Percentiles rank a stretch among this genome's conserved stretches.
Conservation (phyloP, 2,797 vertebrate genomes). For the Xerus rutilus region DNA sequence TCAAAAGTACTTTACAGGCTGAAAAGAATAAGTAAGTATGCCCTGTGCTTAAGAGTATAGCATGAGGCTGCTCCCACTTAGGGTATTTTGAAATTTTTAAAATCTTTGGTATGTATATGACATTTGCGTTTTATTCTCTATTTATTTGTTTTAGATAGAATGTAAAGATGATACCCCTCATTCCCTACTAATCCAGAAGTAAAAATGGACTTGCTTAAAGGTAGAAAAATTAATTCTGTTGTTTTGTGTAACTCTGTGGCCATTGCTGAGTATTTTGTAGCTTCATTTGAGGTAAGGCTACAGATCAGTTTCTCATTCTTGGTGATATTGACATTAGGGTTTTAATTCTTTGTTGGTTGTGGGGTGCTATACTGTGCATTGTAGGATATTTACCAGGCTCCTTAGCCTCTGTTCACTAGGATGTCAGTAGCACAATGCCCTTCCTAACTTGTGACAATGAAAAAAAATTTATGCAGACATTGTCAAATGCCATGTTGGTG, state of each 20-base stretch:
- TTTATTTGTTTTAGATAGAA: constrained; percentile 51
- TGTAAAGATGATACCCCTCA: not conserved
- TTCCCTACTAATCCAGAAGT: constrained; percentile 6
- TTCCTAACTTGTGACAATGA: not conserved
- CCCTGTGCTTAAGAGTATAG: not conserved
- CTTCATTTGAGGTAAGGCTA: not conserved
- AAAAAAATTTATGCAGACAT: not conserved
- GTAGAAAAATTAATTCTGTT: not conserved
- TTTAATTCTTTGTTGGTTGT: constrained; percentile 17
- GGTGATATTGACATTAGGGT: not conserved
- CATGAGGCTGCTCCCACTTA: not conserved
- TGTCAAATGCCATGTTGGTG: not conserved
- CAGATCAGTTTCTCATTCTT: constrained; percentile 27
- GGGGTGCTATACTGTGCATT: not conserved
- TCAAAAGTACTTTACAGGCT: constrained; percentile 50
- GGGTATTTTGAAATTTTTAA: not conserved
- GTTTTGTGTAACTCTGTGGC: constrained; percentile 16
- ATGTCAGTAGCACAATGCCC: not conserved
- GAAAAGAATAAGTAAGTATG: not conserved
- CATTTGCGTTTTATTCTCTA: constrained; percentile 35
- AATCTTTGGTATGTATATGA: not conserved
- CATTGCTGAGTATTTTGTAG: not conserved
- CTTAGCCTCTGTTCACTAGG: not conserved
- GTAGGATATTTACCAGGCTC: not conserved
- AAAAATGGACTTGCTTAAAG: not conserved